A percentile compares a stretch with the other conserved stretches of the same genome.
Conservation (phyloP, 2,888 invertebrate genomes). For the Corythucha ciliata region DNA sequence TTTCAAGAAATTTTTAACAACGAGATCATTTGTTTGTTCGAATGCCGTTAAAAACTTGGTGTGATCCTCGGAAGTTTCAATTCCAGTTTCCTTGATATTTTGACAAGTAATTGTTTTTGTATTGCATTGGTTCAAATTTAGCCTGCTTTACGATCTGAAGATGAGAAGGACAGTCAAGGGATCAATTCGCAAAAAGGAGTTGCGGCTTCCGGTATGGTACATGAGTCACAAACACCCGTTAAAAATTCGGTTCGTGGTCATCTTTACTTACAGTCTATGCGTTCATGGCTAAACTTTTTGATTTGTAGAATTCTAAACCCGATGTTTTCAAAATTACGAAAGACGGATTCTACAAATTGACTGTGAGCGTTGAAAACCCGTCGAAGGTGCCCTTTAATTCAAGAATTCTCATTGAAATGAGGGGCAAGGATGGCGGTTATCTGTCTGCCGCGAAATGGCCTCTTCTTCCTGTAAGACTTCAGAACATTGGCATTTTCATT, state of each 20-base stretch:
- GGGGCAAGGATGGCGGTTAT: constrained; percentile 54
- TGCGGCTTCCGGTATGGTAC: background rate
- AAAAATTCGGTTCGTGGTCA: background rate
- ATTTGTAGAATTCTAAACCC: constrained; percentile 36
- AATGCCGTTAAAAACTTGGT: background rate
- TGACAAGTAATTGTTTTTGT: no score
- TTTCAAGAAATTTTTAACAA: background rate
- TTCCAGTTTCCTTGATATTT: no score
- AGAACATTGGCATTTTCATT: constrained; percentile 11
- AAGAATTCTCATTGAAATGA: constrained; percentile 60
- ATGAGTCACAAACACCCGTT: background rate
- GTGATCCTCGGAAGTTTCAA: background rate
- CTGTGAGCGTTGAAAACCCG: constrained; percentile 42
- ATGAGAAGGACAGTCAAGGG: background rate
- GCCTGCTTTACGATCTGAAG: no score
- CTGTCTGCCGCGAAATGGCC: constrained; percentile 86
- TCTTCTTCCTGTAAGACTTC: constrained; percentile 56
- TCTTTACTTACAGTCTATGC: background rate
- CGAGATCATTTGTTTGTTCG: background rate
- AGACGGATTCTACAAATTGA: constrained; percentile 65
- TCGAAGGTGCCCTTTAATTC: constrained; percentile 46
- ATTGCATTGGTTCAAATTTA: no score
- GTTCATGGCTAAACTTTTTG: background rate
- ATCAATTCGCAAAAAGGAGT: background rate
- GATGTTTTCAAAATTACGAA: constrained; percentile 50